Evolutionary conservation across 1,140 invertebrate genomes (phyloP), one percentile per base, ranked within the genome.

Genomic region (Anastrepha ludens): DNA sequence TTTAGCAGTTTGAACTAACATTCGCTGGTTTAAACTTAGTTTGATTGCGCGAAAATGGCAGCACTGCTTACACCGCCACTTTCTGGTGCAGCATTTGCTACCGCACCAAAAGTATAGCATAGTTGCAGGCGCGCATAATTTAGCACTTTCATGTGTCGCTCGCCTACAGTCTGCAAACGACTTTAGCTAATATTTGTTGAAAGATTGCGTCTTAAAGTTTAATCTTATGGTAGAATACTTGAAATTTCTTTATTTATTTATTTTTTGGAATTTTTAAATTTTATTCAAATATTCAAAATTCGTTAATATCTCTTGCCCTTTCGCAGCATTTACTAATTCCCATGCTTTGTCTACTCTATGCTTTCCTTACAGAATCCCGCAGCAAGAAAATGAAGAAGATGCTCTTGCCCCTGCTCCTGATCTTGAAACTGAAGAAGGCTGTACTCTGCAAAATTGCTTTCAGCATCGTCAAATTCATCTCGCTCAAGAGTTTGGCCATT

Each of bases 371-470:
- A 95, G 92, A 94, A 94, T 94, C 94, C 9, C 94, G 95, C 85
- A 95, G 94, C 39, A 93, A 93, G 87, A 95, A 94, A 91, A 89
- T 96, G 90, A 96, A 95, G 92, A 95, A 94, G 90, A 93, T 96
- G 87, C 89, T 96, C 9, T 87, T 96, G 15, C 96, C 96, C 39
- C 89, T 96, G 9, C 90, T 96, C 3, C 90, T 96, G 87, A 93
- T 94, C 39, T 90, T 96, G 88, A 95, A 96, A 90, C 89, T 96
- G 89, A 96, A 96, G 91, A 94, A 95, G 41, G 92, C 94, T 41
- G 94, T 96, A 11, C 91, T 96, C 55, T 89, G 96, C 60, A 95
- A 96, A n/a, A 94, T 96, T 17, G 88, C 96, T 44, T 94, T 96
- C 58, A 95, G 95, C 8, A 88, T 94, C 58, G 94, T 96, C 81